Evolutionary conservation across 1,140 invertebrate genomes (phyloP), one percentile per base, ranked within the genome.

Genomic region (Pseudomyrmex sp.): DNA sequence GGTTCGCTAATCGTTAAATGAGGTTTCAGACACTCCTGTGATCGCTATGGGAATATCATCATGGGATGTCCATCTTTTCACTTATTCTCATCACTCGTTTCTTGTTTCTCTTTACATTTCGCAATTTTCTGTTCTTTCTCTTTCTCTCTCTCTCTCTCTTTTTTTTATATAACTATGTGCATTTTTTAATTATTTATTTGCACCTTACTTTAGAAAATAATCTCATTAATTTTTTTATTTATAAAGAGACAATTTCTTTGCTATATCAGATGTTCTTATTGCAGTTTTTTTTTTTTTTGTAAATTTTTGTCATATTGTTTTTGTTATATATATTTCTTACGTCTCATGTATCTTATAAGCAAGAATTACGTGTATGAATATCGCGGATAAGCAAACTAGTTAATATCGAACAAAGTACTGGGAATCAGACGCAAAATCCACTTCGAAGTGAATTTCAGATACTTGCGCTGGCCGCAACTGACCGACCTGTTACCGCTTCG

Each of bases 1-100:
- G 85, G 59, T 56, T 52, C 83, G 89, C 80, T 90, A 90, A 90
- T 90, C 87, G 88, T 88, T 90, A 90, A 90, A 90, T 87, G 90
- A 84, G 79, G 83, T 90, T 90, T 88, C 85, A 85, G 54, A 86
- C 58, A 73, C 54, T 46, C 35, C 56, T 65, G 52, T 35, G 35
- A 61, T 72, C 63, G 76, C 72, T 77, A 70, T 63, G 84, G 77
- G 77, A 72, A 83, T 86, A 77, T 66, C 63, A 26, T 62, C 63
- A 35, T 35, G 50, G 68, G 44, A 69, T 84, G 58, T 84, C 46
- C 65, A 62, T 50, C 70, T 82, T 70, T 85, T 59, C 20, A 59
- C 46, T 66, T 79, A 48, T 72, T 56, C 73, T 46, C 72, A 58
- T 63, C 59, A 58, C 15, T 46, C 56, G 13, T 68, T 77, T 74